phyloP scores from a whole-genome alignment of 2,888 invertebrate species.

The Barypeithes pellucidus region DNA sequence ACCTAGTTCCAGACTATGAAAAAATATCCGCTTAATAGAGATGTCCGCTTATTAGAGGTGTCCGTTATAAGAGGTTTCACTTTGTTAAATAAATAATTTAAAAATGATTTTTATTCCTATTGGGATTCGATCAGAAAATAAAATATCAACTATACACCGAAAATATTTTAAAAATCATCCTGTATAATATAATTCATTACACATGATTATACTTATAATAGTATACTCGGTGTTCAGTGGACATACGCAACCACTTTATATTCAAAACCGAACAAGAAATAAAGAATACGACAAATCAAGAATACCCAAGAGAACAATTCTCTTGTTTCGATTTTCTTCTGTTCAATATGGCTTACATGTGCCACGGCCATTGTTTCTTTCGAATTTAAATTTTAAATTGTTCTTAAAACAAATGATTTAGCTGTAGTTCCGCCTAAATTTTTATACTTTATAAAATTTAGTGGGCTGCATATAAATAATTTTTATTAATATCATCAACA shows the following conservation, averaged over 20 bases:
- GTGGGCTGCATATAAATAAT: not conserved
- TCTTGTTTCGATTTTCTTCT: constrained; percentile 18
- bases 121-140: too few species aligned
- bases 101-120: too few species aligned
- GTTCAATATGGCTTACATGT: constrained; percentile 38
- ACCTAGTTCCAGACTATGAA: too few species aligned
- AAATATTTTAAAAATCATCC: not conserved
- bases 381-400: constrained; percentile 45
- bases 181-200: too few species aligned
- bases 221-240: not conserved
- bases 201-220: too few species aligned
- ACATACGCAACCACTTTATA: constrained; percentile 17
- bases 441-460: not conserved
- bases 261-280: constrained; percentile 34
- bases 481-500: not conserved
- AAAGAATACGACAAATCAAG: constrained; percentile 38
- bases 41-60: too few species aligned
- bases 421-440: constrained; percentile 13
- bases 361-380: constrained; percentile 38
- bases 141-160: too few species aligned
- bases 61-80: too few species aligned
- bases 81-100: too few species aligned
- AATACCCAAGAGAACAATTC: constrained; percentile 25
- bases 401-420: constrained; percentile 37
- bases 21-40: too few species aligned